phyloP scores from a whole-genome alignment of 2,888 invertebrate species.

The Mystacides longicornis region DNA sequence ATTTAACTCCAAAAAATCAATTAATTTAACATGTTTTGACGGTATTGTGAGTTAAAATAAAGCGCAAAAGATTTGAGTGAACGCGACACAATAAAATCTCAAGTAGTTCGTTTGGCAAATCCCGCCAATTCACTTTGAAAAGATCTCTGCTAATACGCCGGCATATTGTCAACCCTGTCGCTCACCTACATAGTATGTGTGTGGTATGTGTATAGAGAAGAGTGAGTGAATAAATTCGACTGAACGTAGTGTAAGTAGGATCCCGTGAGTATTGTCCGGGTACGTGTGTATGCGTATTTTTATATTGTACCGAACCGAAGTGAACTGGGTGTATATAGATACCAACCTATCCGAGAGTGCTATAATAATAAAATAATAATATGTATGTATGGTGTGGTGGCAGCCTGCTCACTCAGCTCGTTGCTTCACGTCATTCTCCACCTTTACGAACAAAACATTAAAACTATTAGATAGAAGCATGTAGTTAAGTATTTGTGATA shows the following conservation, averaged over 20 bases:
- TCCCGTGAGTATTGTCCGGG: no score
- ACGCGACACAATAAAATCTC: no score
- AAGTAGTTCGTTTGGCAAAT: not conserved
- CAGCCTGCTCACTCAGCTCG: conserved; percentile 23
- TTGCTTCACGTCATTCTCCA: conserved; percentile 23
- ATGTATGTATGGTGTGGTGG: conserved; percentile 1
- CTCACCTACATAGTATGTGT: no score
- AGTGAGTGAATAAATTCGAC: no score
- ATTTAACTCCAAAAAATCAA: no score
- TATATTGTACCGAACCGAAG: no score
- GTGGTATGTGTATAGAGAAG: not conserved
- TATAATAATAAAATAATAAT: not conserved
- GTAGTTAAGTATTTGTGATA: conserved; percentile 22
- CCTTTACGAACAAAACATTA: conserved; percentile 24
- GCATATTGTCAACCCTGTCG: conserved; percentile 25
- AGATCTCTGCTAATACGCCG: conserved; percentile 19
- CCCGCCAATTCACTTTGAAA: conserved; percentile 7
- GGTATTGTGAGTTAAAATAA: no score
- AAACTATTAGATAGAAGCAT: conserved; percentile 23
- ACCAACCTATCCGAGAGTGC: not conserved
- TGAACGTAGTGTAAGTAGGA: no score
- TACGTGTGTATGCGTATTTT: not conserved
- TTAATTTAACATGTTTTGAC: no score
- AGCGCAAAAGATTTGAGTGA: no score
- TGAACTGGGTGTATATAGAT: not conserved